Percentiles rank a stretch among this genome's conserved stretches.
Conservation (phyloP, 2,113 vertebrate genomes). For the Indicator maculatus region DNA sequence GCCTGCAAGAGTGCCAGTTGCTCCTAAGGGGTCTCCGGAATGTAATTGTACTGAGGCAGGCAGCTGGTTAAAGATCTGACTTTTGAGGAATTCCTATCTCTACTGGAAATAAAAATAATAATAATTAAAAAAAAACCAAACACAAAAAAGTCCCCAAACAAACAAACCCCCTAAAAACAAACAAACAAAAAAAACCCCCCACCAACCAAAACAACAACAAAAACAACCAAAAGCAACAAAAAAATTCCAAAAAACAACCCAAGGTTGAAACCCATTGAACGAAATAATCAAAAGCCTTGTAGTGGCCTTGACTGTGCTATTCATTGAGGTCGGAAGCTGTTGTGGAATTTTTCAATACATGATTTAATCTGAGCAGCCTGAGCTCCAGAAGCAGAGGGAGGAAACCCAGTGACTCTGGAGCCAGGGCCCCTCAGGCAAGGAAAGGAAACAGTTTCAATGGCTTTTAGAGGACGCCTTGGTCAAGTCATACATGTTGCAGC, state of each 20-base stretch:
- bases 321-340: slow-evolving; percentile 45
- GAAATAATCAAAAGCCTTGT: slow-evolving; percentile 41
- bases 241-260: neutral
- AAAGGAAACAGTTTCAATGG: slow-evolving; percentile 30
- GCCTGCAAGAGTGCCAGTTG: neutral
- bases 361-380: slow-evolving; percentile 26
- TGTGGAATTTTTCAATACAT: slow-evolving; percentile 54
- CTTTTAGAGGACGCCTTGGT: neutral
- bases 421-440: neutral
- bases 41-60: neutral
- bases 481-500: neutral
- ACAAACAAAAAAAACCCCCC: neutral
- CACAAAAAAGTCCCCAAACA: neutral
- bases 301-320: slow-evolving; percentile 45
- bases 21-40: neutral
- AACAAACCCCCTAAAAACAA: neutral
- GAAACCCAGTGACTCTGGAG: neutral
- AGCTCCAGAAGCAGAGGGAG: slow-evolving; percentile 41
- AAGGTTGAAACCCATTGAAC: neutral
- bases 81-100: neutral
- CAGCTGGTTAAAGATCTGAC: neutral
- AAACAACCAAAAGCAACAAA: neutral
- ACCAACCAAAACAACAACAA: neutral
- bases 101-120: neutral
- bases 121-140: neutral